These are phyloP conservation scores for Acropora yongei DNA, from an alignment of 64 coral and sea anemone genomes.

Conservation along the genomic window DNA sequence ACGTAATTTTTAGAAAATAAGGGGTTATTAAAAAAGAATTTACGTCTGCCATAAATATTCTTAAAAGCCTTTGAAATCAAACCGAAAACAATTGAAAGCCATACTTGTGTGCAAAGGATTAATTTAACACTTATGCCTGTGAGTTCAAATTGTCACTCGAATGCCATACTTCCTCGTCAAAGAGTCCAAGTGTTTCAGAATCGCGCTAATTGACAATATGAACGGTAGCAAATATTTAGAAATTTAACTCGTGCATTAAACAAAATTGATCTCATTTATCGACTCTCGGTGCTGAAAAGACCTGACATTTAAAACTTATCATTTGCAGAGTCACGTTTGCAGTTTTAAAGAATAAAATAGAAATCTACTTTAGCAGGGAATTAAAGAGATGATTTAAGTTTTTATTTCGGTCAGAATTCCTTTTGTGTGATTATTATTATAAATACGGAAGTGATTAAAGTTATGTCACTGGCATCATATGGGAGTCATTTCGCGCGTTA, in stretches of 20 bases:
- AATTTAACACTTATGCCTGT: slow-evolving; percentile 43
- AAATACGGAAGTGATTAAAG: slow-evolving; percentile 1
- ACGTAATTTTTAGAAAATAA: too few species aligned
- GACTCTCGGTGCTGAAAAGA: not conserved
- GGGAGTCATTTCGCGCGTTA: not conserved
- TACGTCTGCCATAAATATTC: too few species aligned
- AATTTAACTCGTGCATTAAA: not conserved
- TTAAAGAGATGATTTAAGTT: too few species aligned
- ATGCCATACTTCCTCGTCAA: slow-evolving; percentile 32
- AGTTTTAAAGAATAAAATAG: too few species aligned
- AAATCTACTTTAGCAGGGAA: too few species aligned
- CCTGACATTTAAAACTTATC: too few species aligned
- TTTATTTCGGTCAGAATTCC: too few species aligned
- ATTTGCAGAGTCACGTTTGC: too few species aligned
- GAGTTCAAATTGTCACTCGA: slow-evolving; percentile 23
- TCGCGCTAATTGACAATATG: not conserved
- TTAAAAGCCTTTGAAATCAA: too few species aligned
- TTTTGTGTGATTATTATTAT: not conserved
- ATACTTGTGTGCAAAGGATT: slow-evolving; percentile 29
- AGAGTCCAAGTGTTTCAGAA: not conserved
- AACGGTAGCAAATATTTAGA: not conserved
- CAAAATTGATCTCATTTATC: not conserved
- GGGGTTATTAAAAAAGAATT: too few species aligned
- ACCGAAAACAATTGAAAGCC: not conserved
- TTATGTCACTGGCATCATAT: not conserved